These are phyloP conservation scores for Dorcus hopei DNA, from an alignment of 2,888 invertebrate genomes.

Conservation along the genomic window DNA sequence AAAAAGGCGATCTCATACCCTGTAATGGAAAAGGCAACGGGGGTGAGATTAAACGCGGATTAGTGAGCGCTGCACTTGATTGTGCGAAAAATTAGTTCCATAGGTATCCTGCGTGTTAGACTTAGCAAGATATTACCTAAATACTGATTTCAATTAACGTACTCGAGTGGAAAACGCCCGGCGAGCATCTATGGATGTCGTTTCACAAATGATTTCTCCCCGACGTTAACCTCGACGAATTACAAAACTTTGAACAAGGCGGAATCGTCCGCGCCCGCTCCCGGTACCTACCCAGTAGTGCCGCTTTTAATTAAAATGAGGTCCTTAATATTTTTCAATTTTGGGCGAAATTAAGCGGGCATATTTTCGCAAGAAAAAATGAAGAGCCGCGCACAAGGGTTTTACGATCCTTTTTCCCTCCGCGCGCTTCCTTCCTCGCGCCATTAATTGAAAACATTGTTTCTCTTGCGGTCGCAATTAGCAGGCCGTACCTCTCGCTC, in stretches of 20 bases:
- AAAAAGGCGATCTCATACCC: too few relatives aligned
- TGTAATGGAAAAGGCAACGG: constrained; percentile 21
- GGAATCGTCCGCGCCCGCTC: constrained; percentile 3
- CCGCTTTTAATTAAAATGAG: constrained; percentile 47
- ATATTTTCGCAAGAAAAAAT: constrained; percentile 33
- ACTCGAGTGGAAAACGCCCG: constrained; percentile 33
- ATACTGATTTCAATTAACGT: constrained; percentile 37
- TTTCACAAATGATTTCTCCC: constrained; percentile 34
- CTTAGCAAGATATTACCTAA: constrained; percentile 21
- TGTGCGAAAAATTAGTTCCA: constrained; percentile 25
- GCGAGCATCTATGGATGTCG: constrained; percentile 31
- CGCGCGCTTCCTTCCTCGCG: constrained; percentile 16
- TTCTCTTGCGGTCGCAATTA: constrained; percentile 44
- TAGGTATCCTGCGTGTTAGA: constrained; percentile 18
- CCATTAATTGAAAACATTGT: constrained; percentile 48
- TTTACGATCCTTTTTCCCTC: constrained; percentile 37
- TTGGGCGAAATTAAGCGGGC: constrained; percentile 44
- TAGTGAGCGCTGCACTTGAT: constrained; percentile 31
- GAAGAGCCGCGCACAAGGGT: constrained; percentile 37
- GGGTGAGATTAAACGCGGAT: constrained; percentile 40
- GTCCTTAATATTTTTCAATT: constrained; percentile 49
- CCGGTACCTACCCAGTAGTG: constrained; percentile 27
- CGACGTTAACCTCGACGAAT: constrained; percentile 32
- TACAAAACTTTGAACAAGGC: constrained; percentile 29
- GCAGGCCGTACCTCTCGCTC: constrained; percentile 23